A percentile compares a stretch with the other conserved stretches of the same genome.
Evolutionary conservation across 2,797 vertebrate species (phyloP).

Genomic region (Lepidocolaptes lacrymiger): DNA sequence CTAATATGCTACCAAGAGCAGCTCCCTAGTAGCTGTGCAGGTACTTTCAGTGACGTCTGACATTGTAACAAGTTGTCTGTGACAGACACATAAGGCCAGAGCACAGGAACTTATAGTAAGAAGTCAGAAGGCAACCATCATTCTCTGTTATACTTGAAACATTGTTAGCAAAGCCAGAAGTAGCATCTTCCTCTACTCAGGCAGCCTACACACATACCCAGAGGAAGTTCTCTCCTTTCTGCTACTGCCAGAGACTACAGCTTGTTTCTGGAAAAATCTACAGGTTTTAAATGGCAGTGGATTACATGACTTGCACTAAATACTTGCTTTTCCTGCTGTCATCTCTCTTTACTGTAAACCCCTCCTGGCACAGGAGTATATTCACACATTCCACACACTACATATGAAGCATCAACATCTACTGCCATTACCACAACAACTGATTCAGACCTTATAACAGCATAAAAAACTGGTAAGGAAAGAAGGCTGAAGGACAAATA

Average conservation of each 20-base stretch:
- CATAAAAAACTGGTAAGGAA: neutral
- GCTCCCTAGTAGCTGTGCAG: neutral
- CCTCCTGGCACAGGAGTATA: neutral
- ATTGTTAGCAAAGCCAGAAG: neutral
- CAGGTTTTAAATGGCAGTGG: neutral
- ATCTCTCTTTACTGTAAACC: neutral
- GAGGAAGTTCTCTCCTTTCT: rapidly evolving
- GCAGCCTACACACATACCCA: neutral
- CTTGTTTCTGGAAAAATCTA: neutral
- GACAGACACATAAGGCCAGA: rapidly evolving
- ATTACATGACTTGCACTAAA: rapidly evolving
- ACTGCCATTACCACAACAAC: neutral
- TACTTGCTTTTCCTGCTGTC: neutral
- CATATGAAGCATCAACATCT: neutral
- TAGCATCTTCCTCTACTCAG: neutral
- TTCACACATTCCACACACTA: neutral
- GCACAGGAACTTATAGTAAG: rapidly evolving
- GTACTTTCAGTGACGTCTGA: rapidly evolving
- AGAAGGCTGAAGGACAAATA: neutral
- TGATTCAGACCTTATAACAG: neutral
- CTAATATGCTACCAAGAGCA: neutral
- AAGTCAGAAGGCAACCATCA: neutral
- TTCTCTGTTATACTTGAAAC: neutral
- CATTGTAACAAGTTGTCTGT: neutral
- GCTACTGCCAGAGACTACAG: neutral